Base-by-base conservation (phyloP, 2,888 invertebrate genomes). In the Drosophila nigritarsus region DNA sequence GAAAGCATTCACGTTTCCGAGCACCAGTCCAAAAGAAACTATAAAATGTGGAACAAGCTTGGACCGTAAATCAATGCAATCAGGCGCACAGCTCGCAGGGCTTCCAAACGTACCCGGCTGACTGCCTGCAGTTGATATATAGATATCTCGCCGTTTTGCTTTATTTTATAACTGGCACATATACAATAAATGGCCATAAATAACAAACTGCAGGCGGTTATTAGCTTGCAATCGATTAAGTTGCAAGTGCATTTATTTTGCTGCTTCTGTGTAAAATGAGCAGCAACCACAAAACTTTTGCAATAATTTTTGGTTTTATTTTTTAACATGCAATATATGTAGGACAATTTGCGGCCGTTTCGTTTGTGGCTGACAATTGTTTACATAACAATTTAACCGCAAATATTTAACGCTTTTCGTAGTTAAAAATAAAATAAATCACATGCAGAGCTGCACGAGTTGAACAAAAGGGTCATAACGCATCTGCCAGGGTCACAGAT, bases 61-160 rank as follows among this genome's bases (percentile, higher is more conserved):
- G 42, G 20, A 4, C 50, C 65, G 79, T 80, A 83, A 83, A 83
- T 85, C 81, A 83, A 65, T 80, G 74, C 60, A 73, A 75, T 81
- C 74, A 59, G 51, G 45, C 49, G 63, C 64, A 60, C 58, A 71
- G 65, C n/a, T 38, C 34, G 32, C 59, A 74, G 49, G 60, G 58
- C 58, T 58, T 54, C 55, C 63, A 67, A 66, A 55, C 24, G n/a
- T 13, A 40, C 29, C 18, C 45, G 48, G 27, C 2, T 56, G 29
- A 63, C 45, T n/a, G 30, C 49, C 70, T 55, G 54, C 42, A 55
- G 20, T 65, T 70, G 70, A 72, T 70, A 64, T 70, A 70, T 70
- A 9, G 48, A 27, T 45, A 40, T 55, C 8, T 2, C 9, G 15
- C 18, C 15, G 8, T 38, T 15, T 34, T 40, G 11, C 20, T 54